These are phyloP conservation scores for Tor tambroides DNA, from an alignment of 2,113 vertebrate species.

Conservation along the genomic window DNA sequence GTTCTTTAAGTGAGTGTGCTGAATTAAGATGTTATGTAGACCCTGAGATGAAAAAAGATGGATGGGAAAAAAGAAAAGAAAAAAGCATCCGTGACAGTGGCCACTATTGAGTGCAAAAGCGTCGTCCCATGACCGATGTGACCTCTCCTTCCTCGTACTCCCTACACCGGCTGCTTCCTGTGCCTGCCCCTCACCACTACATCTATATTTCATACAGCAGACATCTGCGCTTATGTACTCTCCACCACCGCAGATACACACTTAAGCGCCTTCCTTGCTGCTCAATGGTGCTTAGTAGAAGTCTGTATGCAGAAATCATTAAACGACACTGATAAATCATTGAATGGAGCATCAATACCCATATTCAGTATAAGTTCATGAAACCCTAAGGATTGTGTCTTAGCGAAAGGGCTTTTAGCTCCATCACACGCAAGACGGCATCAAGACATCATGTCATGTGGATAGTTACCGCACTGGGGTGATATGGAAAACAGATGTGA, in stretches of 20 bases:
- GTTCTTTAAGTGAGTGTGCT: constrained; percentile 14
- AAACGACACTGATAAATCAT: constrained; percentile 8
- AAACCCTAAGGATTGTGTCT: not conserved
- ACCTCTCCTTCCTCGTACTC: constrained; percentile 22
- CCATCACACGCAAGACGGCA: not conserved
- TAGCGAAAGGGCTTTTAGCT: not conserved
- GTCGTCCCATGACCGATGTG: constrained; percentile 7
- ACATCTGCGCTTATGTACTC: not conserved
- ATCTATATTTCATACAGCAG: constrained; percentile 46
- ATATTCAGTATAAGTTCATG: not conserved
- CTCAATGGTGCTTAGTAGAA: not conserved
- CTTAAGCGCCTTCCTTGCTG: not conserved
- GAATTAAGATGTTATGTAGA: not conserved
- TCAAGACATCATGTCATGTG: constrained; percentile 37
- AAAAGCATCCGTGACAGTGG: not conserved
- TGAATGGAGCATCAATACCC: not conserved
- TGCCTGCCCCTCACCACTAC: not conserved
- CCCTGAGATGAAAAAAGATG: not conserved
- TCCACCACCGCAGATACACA: not conserved
- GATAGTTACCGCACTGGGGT: constrained; percentile 18
- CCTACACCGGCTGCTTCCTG: constrained; percentile 15
- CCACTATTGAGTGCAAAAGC: not conserved
- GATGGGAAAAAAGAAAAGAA: not conserved
- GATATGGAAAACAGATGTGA: constrained; percentile 44
- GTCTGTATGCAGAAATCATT: not conserved